Conservation (phyloP, 2,797 vertebrate genomes). For the Octomys mimax region DNA sequence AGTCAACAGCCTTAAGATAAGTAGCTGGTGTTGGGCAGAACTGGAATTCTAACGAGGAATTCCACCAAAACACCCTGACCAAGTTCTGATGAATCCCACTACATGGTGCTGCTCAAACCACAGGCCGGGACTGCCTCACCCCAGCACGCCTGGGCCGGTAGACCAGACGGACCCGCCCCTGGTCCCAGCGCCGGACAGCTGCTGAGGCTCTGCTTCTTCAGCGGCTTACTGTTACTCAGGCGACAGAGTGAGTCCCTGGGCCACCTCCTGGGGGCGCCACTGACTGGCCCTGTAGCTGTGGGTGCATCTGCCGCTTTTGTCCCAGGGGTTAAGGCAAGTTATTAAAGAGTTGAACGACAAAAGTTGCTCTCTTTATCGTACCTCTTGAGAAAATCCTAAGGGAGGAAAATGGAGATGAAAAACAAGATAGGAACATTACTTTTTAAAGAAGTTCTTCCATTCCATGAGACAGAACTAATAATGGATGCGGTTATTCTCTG, state of each 20-base stretch:
- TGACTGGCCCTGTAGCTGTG: slow-evolving; percentile 67
- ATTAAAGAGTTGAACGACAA: slow-evolving; percentile 71
- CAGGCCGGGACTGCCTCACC: not conserved
- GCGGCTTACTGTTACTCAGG: slow-evolving; percentile 45
- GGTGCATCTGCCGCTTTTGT: slow-evolving; percentile 41
- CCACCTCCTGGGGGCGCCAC: not conserved
- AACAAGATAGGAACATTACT: not conserved
- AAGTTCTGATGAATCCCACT: slow-evolving; percentile 56
- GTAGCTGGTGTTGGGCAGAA: slow-evolving; percentile 47
- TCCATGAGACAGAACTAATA: slow-evolving; percentile 24
- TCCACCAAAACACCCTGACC: not conserved
- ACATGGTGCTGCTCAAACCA: not conserved
- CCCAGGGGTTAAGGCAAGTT: slow-evolving; percentile 64
- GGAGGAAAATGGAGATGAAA: slow-evolving; percentile 19
- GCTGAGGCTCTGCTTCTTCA: too few relatives aligned
- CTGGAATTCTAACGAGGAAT: slow-evolving; percentile 36
- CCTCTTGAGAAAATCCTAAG: slow-evolving; percentile 59
- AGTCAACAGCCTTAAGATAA: slow-evolving; percentile 51
- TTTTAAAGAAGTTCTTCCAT: not conserved
- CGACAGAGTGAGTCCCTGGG: slow-evolving; percentile 58
- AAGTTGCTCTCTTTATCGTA: slow-evolving; percentile 1
- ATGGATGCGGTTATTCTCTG: not conserved
- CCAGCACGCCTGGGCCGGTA: not conserved
- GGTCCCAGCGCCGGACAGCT: too few relatives aligned
- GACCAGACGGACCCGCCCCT: rapidly evolving